Evolutionary conservation across 2,888 invertebrate genomes (phyloP).

Genomic region (Himalopsyche tibetana): DNA sequence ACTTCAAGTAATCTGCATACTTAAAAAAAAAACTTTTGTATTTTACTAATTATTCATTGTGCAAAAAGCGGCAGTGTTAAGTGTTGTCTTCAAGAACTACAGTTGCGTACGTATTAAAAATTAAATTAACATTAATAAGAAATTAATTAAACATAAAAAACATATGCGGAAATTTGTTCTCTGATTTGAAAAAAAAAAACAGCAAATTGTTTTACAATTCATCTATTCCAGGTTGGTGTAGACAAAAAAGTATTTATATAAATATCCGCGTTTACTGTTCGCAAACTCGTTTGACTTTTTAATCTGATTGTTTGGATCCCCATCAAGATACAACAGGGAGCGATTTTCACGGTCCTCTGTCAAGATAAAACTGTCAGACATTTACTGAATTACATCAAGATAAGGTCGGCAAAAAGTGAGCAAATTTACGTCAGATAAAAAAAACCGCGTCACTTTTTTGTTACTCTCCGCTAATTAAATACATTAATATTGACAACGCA

Average conservation of each 20-base stretch:
- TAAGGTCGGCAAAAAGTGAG: background rate
- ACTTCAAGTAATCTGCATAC: background rate
- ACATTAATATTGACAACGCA: background rate
- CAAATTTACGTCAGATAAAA: background rate
- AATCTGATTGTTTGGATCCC: background rate
- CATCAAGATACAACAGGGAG: constrained; percentile 7
- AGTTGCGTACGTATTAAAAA: no score
- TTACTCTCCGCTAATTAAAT: background rate
- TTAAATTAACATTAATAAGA: no score
- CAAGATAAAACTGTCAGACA: constrained; percentile 6
- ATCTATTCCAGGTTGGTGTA: background rate
- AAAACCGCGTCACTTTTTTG: background rate
- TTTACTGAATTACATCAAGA: background rate
- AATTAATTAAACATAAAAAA: background rate
- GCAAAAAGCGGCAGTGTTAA: background rate
- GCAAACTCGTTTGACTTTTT: background rate
- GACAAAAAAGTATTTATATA: background rate
- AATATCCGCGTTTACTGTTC: background rate
- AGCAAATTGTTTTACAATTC: background rate
- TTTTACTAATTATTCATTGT: constrained; percentile 1
- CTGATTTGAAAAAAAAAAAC: no score
- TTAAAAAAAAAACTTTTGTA: constrained; percentile 29
- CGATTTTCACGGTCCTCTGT: background rate
- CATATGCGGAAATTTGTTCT: background rate
- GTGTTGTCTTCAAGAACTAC: background rate